Conservation (phyloP, 1,140 invertebrate species). For the Carcinoscorpius rotundicauda region DNA sequence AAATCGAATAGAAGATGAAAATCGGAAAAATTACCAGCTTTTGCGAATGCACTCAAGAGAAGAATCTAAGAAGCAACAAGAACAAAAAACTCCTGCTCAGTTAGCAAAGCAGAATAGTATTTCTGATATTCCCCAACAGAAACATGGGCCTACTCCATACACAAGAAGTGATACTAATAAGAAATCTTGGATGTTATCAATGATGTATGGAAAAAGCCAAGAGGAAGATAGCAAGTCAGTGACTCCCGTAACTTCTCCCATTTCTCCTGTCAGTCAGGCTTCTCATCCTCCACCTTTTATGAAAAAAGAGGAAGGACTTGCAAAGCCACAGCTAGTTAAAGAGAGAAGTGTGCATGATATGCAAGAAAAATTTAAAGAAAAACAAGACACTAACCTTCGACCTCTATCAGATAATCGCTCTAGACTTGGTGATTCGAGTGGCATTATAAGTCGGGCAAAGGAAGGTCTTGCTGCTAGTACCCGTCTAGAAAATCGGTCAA, state of each 20-base stretch:
- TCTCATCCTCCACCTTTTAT: conserved; percentile 28
- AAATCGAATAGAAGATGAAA: conserved; percentile 26
- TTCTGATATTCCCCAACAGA: not conserved
- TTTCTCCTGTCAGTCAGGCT: not conserved
- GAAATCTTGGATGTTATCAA: conserved; percentile 47
- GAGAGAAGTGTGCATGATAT: conserved; percentile 22
- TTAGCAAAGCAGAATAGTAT: conserved; percentile 10
- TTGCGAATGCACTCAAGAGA: conserved; percentile 16
- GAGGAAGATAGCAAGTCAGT: conserved; percentile 9
- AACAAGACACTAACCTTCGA: conserved; percentile 42
- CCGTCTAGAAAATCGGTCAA: not conserved
- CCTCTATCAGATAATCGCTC: conserved; percentile 34
- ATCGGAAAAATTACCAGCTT: conserved; percentile 27
- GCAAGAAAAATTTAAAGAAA: conserved; percentile 30
- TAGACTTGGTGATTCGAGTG: conserved; percentile 51
- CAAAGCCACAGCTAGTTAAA: conserved; percentile 4
- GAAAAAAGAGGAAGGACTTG: conserved; percentile 39
- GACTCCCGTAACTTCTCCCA: not conserved
- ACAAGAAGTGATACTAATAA: conserved; percentile 33
- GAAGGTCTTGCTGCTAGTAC: conserved; percentile 48
- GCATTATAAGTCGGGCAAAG: conserved; percentile 61
- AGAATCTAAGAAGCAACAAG: not conserved
- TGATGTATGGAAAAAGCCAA: conserved; percentile 33
- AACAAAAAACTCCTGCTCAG: conserved; percentile 1
- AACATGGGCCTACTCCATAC: not conserved